Evolutionary conservation across 2,888 invertebrate species (phyloP).

Genomic region (Agrypnus murinus): DNA sequence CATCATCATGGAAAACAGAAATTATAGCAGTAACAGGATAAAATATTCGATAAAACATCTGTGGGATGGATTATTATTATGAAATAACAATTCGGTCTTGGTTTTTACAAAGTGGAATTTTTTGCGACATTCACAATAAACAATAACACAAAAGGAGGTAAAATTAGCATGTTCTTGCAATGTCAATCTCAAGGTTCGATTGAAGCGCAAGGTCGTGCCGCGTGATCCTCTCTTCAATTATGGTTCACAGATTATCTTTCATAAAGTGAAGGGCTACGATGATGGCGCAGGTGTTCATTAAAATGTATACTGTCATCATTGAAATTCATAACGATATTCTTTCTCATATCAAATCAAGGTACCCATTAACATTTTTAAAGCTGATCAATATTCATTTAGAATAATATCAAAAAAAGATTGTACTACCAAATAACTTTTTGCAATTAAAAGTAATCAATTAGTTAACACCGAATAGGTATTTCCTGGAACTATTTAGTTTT

Average conservation of each 20-base stretch:
- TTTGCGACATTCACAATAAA: conserved; percentile 8
- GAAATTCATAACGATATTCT: conserved; percentile 24
- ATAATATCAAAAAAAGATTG: too few relatives aligned
- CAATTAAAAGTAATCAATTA: too few relatives aligned
- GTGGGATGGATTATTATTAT: neutral
- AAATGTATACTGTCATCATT: conserved; percentile 9
- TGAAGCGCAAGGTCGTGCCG: conserved; percentile 20
- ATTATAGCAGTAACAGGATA: too few relatives aligned
- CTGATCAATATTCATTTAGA: too few relatives aligned
- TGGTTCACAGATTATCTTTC: conserved; percentile 19
- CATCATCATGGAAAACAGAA: too few relatives aligned
- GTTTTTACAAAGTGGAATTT: neutral
- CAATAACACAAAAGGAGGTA: neutral
- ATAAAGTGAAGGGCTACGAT: conserved; percentile 36
- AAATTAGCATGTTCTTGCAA: conserved; percentile 29
- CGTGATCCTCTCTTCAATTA: conserved; percentile 27
- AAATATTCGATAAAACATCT: too few relatives aligned
- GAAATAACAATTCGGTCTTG: neutral
- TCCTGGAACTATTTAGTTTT: too few relatives aligned
- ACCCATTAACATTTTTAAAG: too few relatives aligned
- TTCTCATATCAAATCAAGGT: neutral
- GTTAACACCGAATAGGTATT: too few relatives aligned
- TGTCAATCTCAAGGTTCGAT: conserved; percentile 40
- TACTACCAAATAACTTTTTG: too few relatives aligned
- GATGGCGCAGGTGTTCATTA: conserved; percentile 34